Percentiles rank a stretch among this genome's conserved stretches.
phyloP scores from a whole-genome alignment of 92 coral and sea anemone species.

The Ricordea florida region DNA sequence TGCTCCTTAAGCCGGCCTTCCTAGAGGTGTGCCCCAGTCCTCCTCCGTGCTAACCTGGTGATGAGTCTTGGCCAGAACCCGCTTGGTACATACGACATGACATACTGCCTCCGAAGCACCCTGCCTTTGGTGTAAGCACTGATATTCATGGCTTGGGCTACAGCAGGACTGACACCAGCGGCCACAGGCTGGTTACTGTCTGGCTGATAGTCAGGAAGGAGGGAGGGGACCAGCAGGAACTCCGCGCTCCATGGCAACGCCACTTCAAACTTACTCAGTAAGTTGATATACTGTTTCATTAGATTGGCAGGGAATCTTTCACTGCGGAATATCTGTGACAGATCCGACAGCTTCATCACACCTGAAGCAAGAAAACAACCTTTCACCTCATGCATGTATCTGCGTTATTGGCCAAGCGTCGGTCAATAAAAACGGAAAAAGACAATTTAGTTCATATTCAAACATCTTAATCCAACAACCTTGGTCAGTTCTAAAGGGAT shows the following conservation, averaged over 20 bases:
- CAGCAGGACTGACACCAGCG: conserved; percentile 80
- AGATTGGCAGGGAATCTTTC: conserved; percentile 96
- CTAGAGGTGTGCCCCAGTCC: no score
- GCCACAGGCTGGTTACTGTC: conserved; percentile 81
- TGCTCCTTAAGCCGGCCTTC: no score
- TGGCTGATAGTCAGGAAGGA: conserved; percentile 93
- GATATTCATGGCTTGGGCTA: conserved; percentile 89
- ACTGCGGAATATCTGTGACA: conserved; percentile 96
- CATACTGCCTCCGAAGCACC: conserved; percentile 91
- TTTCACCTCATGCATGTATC: no score
- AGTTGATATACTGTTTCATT: conserved; percentile 89
- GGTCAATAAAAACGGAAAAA: no score
- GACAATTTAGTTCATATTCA: no score
- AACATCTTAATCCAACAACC: no score
- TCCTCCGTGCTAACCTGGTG: conserved; percentile 71
- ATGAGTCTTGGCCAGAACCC: conserved; percentile 99
- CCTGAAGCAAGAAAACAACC: no score
- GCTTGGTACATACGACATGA: conserved; percentile 98
- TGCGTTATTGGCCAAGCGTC: no score
- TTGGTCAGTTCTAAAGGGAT: no score
- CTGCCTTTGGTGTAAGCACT: conserved; percentile 86
- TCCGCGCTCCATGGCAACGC: conserved; percentile 95
- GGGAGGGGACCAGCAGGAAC: conserved; percentile 95
- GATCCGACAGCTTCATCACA: conserved; percentile 94
- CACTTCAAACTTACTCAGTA: conserved; percentile 95